Conservation (phyloP, 2,888 invertebrate genomes). For the Coelogynopora nodosa region DNA sequence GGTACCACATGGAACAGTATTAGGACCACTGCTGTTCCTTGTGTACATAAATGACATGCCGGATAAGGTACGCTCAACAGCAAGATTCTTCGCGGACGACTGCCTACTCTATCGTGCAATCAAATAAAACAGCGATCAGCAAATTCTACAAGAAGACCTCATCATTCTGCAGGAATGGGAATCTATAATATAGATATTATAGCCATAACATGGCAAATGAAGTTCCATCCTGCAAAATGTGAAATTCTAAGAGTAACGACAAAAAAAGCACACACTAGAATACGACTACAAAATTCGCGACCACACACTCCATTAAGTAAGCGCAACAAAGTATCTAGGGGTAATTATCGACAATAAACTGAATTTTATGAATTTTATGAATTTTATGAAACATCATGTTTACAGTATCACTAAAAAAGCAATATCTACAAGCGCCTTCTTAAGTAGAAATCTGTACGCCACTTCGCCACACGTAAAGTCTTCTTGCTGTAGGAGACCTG, state of each 20-base stretch:
- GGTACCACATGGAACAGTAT: not conserved
- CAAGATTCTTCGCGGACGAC: not conserved
- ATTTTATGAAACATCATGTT: no score
- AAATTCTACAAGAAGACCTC: slow-evolving; percentile 10
- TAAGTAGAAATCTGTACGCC: no score
- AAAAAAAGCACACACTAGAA: not conserved
- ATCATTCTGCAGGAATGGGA: not conserved
- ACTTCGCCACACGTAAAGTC: no score
- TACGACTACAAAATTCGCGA: not conserved
- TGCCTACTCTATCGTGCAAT: slow-evolving; percentile 6
- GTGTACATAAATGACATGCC: not conserved
- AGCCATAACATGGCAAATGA: slow-evolving; percentile 25
- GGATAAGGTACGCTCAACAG: not conserved
- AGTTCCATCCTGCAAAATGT: slow-evolving; percentile 1
- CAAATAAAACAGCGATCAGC: not conserved
- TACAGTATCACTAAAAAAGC: no score
- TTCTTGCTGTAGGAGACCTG: no score
- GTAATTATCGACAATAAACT: no score
- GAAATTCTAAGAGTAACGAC: not conserved
- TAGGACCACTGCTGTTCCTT: slow-evolving; percentile 21
- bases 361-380: no score
- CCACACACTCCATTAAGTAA: not conserved
- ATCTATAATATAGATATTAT: no score
- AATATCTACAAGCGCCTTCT: no score
- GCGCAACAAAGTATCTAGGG: not conserved